Conservation (phyloP, 2,113 vertebrate species). For the Xenopus laevis region DNA sequence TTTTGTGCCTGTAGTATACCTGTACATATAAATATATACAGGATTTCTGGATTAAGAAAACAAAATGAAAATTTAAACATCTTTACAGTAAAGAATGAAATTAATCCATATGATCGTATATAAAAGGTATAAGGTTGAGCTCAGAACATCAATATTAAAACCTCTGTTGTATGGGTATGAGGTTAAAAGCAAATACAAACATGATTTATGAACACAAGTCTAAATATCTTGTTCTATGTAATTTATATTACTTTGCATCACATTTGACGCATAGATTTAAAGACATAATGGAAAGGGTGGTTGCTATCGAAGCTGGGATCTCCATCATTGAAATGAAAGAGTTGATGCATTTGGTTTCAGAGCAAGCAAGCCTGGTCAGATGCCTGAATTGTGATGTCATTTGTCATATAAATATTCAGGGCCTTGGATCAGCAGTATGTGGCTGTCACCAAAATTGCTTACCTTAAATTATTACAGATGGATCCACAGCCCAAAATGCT, state of each 20-base stretch:
- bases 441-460: slow-evolving; percentile 37
- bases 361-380: slow-evolving; percentile 1
- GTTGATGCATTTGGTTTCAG: slow-evolving; percentile 18
- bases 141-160: background rate
- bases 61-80: slow-evolving; percentile 1
- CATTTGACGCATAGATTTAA: slow-evolving; percentile 7
- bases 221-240: background rate
- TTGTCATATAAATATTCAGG: slow-evolving; percentile 43
- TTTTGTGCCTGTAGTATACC: no score
- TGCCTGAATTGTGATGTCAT: slow-evolving; percentile 35
- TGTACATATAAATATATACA: no score
- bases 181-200: background rate
- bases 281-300: slow-evolving; percentile 16
- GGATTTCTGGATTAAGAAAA: background rate
- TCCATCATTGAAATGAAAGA: slow-evolving; percentile 20
- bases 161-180: background rate
- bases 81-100: no score
- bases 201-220: slow-evolving; percentile 7
- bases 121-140: background rate
- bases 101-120: no score
- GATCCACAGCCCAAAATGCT: slow-evolving; percentile 34
- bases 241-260: slow-evolving; percentile 11
- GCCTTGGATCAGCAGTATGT: slow-evolving; percentile 40
- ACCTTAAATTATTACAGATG: slow-evolving; percentile 41
- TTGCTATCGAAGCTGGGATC: background rate